Conservation (phyloP, 2,797 vertebrate species). For the Anas bernieri region DNA sequence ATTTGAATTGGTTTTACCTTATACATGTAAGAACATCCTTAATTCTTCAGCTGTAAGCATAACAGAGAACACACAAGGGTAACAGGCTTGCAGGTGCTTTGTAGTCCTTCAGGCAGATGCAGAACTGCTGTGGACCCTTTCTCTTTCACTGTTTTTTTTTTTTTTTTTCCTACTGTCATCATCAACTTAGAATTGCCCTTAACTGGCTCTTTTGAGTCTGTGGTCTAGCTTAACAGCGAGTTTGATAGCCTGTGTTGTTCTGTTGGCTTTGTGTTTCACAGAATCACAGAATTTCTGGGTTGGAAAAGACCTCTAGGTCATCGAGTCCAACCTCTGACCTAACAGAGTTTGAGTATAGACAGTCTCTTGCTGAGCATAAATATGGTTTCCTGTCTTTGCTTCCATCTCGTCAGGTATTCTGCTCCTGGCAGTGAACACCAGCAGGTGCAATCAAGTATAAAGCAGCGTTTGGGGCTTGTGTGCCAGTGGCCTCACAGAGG, state of each 20-base stretch:
- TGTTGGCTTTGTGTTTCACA: neutral
- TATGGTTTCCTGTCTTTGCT: neutral
- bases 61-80: rapidly evolving
- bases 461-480: neutral
- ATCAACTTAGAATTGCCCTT: neutral
- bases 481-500: neutral
- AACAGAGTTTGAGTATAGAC: neutral
- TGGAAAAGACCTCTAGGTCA: too few species aligned
- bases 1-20: neutral
- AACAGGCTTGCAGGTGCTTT: neutral
- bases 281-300: too few species aligned
- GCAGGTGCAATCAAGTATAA: neutral
- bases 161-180: neutral
- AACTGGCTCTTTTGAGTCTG: neutral
- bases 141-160: rapidly evolving
- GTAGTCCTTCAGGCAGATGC: neutral
- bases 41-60: neutral
- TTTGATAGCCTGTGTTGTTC: neutral
- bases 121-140: neutral
- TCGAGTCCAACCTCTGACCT: too few species aligned
- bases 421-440: neutral
- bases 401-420: neutral
- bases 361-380: neutral
- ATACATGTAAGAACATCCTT: neutral
- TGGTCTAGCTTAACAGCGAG: neutral